Conservation (phyloP, 2,888 invertebrate species). For the Ochlodes sylvanus region DNA sequence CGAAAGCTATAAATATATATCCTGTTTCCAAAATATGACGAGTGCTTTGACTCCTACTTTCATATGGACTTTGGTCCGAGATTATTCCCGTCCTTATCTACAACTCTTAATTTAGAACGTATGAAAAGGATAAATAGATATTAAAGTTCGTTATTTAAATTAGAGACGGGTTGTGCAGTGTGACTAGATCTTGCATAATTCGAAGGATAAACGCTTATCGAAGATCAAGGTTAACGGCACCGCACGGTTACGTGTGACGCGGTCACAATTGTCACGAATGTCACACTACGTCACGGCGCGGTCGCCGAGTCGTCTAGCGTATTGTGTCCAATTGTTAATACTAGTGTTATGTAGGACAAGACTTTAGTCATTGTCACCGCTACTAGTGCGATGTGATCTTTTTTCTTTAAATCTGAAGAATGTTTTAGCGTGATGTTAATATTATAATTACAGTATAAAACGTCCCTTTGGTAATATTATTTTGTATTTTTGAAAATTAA, state of each 20-base stretch:
- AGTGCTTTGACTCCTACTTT: background rate
- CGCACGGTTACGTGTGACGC: background rate
- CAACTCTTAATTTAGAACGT: background rate
- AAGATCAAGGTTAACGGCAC: conserved; percentile 15
- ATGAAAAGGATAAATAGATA: conserved; percentile 6
- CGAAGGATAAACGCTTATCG: conserved; percentile 12
- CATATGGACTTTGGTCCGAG: conserved; percentile 7
- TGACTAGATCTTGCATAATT: conserved; percentile 8
- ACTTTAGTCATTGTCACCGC: background rate
- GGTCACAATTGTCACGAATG: background rate
- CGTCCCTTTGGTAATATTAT: too few species aligned
- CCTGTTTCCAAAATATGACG: background rate
- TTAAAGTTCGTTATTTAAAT: conserved; percentile 5
- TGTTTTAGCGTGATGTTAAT: too few species aligned
- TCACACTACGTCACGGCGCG: conserved; percentile 1
- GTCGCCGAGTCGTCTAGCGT: conserved; percentile 8
- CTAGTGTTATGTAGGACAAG: background rate
- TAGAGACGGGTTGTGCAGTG: conserved; percentile 1
- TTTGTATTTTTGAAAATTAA: too few species aligned
- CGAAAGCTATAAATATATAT: background rate
- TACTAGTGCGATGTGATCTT: background rate
- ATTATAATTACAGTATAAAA: too few species aligned
- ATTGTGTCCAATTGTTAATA: background rate
- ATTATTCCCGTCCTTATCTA: conserved; percentile 3
- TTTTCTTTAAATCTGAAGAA: background rate